phyloP scores from a whole-genome alignment of 2,797 vertebrate genomes.

The Orestias chungarensis region DNA sequence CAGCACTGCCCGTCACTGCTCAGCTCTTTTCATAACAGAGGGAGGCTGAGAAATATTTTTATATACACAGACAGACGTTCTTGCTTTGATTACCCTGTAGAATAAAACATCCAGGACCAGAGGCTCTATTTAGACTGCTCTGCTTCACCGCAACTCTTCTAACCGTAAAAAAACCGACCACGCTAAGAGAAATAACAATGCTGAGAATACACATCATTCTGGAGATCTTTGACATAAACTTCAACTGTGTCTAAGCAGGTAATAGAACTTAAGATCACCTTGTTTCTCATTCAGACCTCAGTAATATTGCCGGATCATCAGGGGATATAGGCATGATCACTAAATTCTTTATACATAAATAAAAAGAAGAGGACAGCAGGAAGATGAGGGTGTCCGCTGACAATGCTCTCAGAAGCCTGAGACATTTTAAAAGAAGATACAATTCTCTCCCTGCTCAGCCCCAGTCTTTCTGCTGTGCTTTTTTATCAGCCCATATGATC shows the following conservation, averaged over 20 bases:
- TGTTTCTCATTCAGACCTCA: conserved; percentile 30
- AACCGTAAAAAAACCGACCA: conserved; percentile 41
- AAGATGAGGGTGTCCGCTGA: conserved; percentile 71
- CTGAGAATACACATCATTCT: conserved; percentile 29
- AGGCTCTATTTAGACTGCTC: conserved; percentile 35
- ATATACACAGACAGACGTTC: conserved; percentile 21
- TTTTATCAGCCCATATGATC: conserved; percentile 55
- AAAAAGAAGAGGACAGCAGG: conserved; percentile 53
- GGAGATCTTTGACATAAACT: conserved; percentile 47
- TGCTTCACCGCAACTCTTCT: conserved; percentile 27
- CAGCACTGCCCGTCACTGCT: conserved; percentile 35
- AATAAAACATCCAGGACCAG: conserved; percentile 49
- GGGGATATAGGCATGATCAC: conserved; percentile 58
- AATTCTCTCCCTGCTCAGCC: conserved; percentile 47
- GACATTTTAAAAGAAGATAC: conserved; percentile 65
- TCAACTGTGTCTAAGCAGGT: conserved; percentile 30
- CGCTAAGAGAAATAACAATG: conserved; percentile 34
- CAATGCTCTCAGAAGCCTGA: conserved; percentile 48
- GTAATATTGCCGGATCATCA: conserved; percentile 50
- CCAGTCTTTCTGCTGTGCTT: conserved; percentile 56
- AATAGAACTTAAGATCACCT: conserved; percentile 35
- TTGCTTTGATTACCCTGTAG: conserved; percentile 52
- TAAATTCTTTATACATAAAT: conserved; percentile 76
- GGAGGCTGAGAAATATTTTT: conserved; percentile 34
- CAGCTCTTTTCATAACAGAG: conserved; percentile 38